These are phyloP conservation scores for Sarcophaga subvicina DNA, from an alignment of 2,888 invertebrate genomes.

Conservation along the genomic window DNA sequence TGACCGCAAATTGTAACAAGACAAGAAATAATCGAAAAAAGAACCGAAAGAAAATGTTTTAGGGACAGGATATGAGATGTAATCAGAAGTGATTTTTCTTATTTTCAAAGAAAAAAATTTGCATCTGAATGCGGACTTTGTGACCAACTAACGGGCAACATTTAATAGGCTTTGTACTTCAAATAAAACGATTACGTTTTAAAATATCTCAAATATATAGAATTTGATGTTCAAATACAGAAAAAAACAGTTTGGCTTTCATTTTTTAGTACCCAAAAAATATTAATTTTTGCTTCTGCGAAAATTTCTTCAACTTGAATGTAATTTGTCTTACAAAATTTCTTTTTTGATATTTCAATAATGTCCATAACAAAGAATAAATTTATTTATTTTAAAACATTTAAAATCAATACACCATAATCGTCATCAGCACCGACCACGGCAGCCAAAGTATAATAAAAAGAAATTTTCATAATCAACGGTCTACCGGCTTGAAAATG, in stretches of 20 bases:
- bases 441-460: no score
- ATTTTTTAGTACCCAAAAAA: no score
- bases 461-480: neutral
- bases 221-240: no score
- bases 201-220: no score
- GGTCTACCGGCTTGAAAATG: neutral
- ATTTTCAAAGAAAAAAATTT: neutral
- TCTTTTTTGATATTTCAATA: no score
- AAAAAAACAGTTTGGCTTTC: no score
- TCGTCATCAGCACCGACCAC: neutral
- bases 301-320: neutral
- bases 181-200: no score
- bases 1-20: slow-evolving; percentile 53
- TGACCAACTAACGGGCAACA: neutral
- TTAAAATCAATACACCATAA: neutral
- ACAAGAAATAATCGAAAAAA: neutral
- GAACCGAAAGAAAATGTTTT: neutral
- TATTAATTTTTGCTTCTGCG: neutral
- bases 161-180: neutral
- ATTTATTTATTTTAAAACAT: neutral
- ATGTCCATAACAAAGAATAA: neutral
- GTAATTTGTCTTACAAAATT: no score
- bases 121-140: neutral
- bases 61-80: neutral
- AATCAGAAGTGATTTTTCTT: neutral